Base-by-base conservation (phyloP, 2,113 vertebrate genomes). In the Naja naja region DNA sequence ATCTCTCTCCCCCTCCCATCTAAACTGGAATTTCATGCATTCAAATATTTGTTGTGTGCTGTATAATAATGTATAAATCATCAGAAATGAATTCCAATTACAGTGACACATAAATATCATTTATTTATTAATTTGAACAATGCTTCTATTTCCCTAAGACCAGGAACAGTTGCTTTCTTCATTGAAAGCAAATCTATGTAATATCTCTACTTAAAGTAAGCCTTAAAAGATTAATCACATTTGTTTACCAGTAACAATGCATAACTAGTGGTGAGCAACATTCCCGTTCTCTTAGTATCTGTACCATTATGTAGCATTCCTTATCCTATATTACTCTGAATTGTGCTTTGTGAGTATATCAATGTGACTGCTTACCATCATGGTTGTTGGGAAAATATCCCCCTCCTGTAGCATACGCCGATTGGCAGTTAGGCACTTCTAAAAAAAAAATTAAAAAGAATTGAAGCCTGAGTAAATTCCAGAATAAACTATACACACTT, bases 361-460 rank as follows among this genome's bases (percentile, higher is more conserved):
- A 22, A 39, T 0, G n/a, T 39, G 27, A 14, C 0, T 23, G 11
- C 30, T 98, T 97, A 99, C 99, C 97, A 2, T 99, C 99, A 92
- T 98, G 98, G 97, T 97, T 98, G 95, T 97, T 98, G 93, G 98
- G 98, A 98, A 98, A 99, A 97, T 98, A 98, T 0, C 97, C 98
- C 56, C 97, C 97, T 64, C 97, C 98, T 97, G 98, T 98, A 95
- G 99, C 97, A 94, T 98, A 99, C 0, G 98, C 98, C 53, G 99
- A 99, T 98, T 99, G 99, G 97, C 99, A 99, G 96, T 99, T 99
- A 98, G 99, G 99, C 98, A 99, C 99, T 99, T 99, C 99, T 99
- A 98, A 53, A 96, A 97, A 89, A 96, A 97, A 89, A 95, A 47
- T 98, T 93, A 96, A n/a, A 27, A 58, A 58, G 23, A 69, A n/a